Conservation (phyloP, 2,797 vertebrate genomes). For the Leptoclinus maculatus region DNA sequence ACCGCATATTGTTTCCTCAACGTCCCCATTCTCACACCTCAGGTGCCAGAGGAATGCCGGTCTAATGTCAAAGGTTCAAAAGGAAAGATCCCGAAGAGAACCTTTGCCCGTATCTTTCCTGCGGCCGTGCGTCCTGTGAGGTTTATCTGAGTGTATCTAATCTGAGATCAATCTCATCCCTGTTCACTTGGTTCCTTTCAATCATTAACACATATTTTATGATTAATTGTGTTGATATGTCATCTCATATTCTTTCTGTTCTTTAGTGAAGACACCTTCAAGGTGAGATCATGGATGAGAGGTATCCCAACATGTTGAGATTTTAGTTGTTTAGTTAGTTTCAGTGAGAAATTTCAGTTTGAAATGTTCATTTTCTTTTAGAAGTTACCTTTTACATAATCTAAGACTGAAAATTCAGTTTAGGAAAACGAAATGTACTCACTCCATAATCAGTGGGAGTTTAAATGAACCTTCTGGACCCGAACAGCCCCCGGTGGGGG, state of each 20-base stretch:
- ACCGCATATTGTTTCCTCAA: conserved; percentile 85
- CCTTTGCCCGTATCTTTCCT: conserved; percentile 16
- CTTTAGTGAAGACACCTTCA: background rate
- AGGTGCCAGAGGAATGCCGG: background rate
- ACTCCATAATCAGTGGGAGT: too few species aligned
- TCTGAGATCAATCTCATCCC: conserved; percentile 34
- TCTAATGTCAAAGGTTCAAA: background rate
- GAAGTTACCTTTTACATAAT: background rate
- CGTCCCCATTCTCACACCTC: conserved; percentile 74
- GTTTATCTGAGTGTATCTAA: conserved; percentile 17
- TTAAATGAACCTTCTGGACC: too few species aligned
- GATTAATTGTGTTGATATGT: background rate
- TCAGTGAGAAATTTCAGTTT: background rate
- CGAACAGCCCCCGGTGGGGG: too few species aligned
- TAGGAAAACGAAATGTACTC: too few species aligned
- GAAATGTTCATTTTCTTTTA: background rate
- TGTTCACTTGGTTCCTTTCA: background rate
- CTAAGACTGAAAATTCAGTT: background rate
- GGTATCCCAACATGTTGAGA: background rate
- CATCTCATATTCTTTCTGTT: background rate
- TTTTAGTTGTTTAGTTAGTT: background rate
- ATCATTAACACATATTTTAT: conserved; percentile 64
- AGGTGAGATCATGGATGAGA: background rate
- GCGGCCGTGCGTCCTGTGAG: too few species aligned
- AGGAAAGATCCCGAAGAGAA: background rate